Evolutionary conservation across 2,797 vertebrate genomes (phyloP).

Genomic region (Microchirus variegatus): DNA sequence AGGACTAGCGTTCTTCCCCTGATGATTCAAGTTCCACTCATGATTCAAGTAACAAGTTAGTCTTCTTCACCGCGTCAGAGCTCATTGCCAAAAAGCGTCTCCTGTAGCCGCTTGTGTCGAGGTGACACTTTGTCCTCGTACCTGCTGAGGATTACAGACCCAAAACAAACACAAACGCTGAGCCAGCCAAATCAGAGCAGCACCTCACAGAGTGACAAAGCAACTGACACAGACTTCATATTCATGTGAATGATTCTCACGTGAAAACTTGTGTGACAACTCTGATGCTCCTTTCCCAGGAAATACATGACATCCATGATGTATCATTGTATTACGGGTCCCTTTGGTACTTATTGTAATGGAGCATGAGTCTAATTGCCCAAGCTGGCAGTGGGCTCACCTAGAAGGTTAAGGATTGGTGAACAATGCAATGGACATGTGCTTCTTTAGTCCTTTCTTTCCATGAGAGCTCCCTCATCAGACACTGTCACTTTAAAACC

Average conservation of each 20-base stretch:
- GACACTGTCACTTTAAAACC: conserved; percentile 63
- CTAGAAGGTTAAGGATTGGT: conserved; percentile 41
- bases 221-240: conserved; percentile 13
- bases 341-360: conserved; percentile 58
- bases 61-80: too few species aligned
- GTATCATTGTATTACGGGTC: conserved; percentile 56
- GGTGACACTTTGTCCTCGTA: conserved; percentile 62
- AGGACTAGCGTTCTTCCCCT: background rate
- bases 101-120: conserved; percentile 20
- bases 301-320: conserved; percentile 55
- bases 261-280: conserved; percentile 6
- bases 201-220: conserved; percentile 34
- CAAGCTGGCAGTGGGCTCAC: conserved; percentile 39
- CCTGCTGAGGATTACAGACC: conserved; percentile 58
- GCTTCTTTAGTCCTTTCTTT: background rate
- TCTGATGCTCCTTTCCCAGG: conserved; percentile 23
- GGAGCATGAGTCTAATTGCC: conserved; percentile 60
- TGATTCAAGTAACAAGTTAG: conserved; percentile 41
- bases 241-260: background rate
- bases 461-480: conserved; percentile 34
- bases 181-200: conserved; percentile 56
- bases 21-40: conserved; percentile 5
- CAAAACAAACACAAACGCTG: conserved; percentile 72
- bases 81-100: conserved; percentile 10
- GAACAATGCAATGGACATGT: conserved; percentile 27